A percentile compares a stretch with the other conserved stretches of the same genome.
phyloP scores from a whole-genome alignment of 1,140 invertebrate genomes.

The Pseudomyrmex concolor region DNA sequence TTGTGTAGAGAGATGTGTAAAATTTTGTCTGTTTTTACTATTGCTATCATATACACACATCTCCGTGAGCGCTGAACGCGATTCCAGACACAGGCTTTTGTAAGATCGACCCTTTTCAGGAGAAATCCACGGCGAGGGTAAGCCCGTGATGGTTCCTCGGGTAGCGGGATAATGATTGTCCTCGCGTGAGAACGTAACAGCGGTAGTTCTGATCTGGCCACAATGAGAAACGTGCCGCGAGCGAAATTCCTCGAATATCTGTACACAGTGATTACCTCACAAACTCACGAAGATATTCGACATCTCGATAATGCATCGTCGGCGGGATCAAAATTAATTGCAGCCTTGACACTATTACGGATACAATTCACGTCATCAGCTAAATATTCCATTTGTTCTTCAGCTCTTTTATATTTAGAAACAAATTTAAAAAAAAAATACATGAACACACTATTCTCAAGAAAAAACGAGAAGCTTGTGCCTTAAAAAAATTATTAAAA shows the following conservation, averaged over 20 bases:
- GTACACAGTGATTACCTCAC: constrained; percentile 40
- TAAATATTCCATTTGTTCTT: not conserved
- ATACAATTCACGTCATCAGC: not conserved
- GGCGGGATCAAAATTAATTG: constrained; percentile 18
- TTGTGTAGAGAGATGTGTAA: too few species aligned
- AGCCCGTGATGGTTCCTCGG: constrained; percentile 60
- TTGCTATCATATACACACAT: not conserved
- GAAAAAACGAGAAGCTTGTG: too few species aligned
- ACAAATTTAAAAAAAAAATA: not conserved
- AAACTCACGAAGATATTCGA: constrained; percentile 54
- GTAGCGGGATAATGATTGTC: constrained; percentile 72
- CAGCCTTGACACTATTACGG: constrained; percentile 15
- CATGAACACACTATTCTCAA: not conserved
- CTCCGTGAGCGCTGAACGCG: not conserved
- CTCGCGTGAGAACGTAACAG: constrained; percentile 78
- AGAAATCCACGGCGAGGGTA: constrained; percentile 38
- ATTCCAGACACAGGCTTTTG: not conserved
- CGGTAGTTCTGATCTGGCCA: constrained; percentile 65
- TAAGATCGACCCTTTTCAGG: constrained; percentile 42
- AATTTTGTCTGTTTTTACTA: not conserved
- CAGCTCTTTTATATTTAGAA: not conserved
- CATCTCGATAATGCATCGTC: constrained; percentile 31
- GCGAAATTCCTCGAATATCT: constrained; percentile 63
- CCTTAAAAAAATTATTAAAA: too few species aligned
- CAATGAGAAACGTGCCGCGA: constrained; percentile 75